phyloP scores from a whole-genome alignment of 2,797 vertebrate species.

The Syngnathus acus region DNA sequence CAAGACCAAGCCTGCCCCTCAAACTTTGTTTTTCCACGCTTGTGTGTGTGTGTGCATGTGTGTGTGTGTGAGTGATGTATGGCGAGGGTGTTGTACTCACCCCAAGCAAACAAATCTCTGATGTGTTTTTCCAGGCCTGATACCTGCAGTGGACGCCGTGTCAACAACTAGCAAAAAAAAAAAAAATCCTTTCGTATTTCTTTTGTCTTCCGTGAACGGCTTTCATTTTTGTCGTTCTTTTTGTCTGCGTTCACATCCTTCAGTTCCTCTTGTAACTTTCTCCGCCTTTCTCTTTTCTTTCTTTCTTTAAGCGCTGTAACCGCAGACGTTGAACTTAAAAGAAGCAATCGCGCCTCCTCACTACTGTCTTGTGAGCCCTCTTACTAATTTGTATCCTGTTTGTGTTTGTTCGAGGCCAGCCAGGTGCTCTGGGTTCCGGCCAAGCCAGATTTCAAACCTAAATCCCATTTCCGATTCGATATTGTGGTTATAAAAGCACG shows the following conservation, averaged over 20 bases:
- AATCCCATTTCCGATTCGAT: conserved; percentile 61
- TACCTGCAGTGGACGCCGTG: conserved; percentile 55
- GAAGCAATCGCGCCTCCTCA: conserved; percentile 55
- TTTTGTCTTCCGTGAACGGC: conserved; percentile 41
- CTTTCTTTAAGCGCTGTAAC: conserved; percentile 41
- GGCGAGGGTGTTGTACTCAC: conserved; percentile 51
- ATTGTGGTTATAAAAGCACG: conserved; percentile 41
- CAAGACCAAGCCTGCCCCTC: conserved; percentile 84
- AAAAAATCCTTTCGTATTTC: conserved; percentile 20
- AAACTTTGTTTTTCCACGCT: conserved; percentile 51
- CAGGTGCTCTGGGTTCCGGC: conserved; percentile 61
- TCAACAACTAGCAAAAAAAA: conserved; percentile 39
- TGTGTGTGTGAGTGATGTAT: conserved; percentile 20
- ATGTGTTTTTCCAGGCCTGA: conserved; percentile 70
- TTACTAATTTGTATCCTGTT: conserved; percentile 65
- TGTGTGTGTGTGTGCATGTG: conserved; percentile 19
- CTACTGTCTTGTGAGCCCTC: conserved; percentile 55
- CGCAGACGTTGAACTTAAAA: conserved; percentile 47
- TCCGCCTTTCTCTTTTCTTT: not conserved
- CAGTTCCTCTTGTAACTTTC: conserved; percentile 45
- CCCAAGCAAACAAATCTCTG: conserved; percentile 65
- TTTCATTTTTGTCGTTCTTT: conserved; percentile 47
- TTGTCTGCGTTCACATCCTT: conserved; percentile 37
- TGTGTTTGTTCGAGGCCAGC: conserved; percentile 59
- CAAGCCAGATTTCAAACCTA: conserved; percentile 53